These are phyloP conservation scores for Peromyscus nudipes DNA, from an alignment of 2,797 vertebrate genomes.

Conservation along the genomic window DNA sequence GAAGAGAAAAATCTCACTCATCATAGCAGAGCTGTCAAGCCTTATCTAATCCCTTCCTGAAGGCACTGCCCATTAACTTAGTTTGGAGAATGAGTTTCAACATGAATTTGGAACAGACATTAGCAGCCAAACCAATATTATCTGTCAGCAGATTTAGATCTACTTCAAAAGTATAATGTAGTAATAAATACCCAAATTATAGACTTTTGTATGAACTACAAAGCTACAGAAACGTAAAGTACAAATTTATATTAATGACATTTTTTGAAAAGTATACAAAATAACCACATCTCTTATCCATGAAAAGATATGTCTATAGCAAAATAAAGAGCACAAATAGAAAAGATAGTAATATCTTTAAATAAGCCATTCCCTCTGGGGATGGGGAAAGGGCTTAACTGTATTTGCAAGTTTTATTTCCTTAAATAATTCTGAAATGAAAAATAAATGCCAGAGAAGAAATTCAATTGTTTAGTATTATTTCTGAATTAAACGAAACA, in stretches of 20 bases:
- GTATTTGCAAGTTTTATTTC: neutral
- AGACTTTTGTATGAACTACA: neutral
- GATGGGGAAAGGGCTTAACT: neutral
- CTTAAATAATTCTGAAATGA: conserved; percentile 40
- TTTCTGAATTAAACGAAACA: conserved; percentile 69
- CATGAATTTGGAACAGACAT: neutral
- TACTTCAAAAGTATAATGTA: neutral
- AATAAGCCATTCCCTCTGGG: neutral
- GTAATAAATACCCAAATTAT: neutral
- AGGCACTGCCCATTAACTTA: neutral
- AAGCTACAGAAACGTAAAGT: conserved; percentile 10
- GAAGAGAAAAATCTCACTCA: neutral
- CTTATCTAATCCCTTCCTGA: too few relatives aligned
- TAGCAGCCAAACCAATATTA: neutral
- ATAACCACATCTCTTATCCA: neutral
- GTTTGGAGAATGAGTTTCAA: neutral
- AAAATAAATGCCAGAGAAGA: neutral
- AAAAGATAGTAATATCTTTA: neutral
- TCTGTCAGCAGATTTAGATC: neutral
- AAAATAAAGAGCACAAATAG: neutral
- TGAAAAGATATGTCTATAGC: neutral
- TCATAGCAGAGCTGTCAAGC: neutral
- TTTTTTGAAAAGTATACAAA: neutral
- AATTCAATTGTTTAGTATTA: conserved; percentile 38
- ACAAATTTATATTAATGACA: neutral